Conservation (phyloP, 2,797 vertebrate genomes). For the Iguana delicatissima region DNA sequence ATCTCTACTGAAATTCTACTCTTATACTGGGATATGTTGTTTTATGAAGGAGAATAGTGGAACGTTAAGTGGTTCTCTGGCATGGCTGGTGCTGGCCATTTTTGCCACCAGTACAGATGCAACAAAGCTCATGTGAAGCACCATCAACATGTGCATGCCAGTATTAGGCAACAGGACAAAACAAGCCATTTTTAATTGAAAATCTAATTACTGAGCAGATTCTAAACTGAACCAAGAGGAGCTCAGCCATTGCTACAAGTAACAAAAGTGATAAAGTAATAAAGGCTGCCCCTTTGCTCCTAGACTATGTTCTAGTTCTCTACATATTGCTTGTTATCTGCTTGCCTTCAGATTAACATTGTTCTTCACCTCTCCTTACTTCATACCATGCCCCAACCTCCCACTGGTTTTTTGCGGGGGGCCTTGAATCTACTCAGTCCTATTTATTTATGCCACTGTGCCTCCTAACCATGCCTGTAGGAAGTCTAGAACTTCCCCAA, state of each 20-base stretch:
- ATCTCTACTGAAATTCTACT: neutral
- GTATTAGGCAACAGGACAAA: neutral
- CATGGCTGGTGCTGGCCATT: neutral
- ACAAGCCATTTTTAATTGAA: neutral
- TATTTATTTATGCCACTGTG: neutral
- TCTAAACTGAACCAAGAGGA: neutral
- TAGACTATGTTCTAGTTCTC: neutral
- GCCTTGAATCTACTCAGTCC: neutral
- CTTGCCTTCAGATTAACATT: neutral
- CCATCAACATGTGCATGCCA: too few species aligned
- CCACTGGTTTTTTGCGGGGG: neutral
- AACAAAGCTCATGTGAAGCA: neutral
- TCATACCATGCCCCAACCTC: neutral
- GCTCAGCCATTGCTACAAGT: neutral
- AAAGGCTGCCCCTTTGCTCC: neutral
- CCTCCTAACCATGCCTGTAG: neutral
- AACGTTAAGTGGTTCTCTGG: neutral
- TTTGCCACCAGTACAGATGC: neutral
- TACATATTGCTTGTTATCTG: neutral
- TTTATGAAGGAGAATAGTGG: neutral
- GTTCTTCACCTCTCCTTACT: neutral
- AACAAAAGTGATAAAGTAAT: neutral
- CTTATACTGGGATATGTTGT: neutral
- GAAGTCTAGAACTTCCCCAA: neutral
- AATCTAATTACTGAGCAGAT: neutral